Conservation (phyloP, 23 tunicate genomes). For the Trididemnum clinides region DNA sequence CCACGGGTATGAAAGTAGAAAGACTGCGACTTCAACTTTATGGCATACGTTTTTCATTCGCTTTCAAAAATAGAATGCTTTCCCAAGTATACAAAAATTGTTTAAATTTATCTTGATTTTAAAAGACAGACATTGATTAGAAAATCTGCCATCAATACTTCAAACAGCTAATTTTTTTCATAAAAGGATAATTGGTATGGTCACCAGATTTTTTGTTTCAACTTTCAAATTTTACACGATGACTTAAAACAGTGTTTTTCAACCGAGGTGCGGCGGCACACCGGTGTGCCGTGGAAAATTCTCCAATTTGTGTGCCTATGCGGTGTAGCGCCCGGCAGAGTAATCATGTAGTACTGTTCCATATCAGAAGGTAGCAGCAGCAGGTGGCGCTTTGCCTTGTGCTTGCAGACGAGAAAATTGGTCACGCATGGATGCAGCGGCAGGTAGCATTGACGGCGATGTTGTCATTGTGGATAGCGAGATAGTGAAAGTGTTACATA, state of each 20-base stretch:
- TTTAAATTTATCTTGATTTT: no score
- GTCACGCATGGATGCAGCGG: constrained; percentile 37
- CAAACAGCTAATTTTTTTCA: no score
- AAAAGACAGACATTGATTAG: no score
- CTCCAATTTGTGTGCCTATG: constrained; percentile 25
- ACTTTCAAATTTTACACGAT: background rate
- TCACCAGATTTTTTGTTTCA: no score
- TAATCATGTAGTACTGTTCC: constrained; percentile 18
- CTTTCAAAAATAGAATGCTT: no score
- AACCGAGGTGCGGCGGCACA: constrained; percentile 28
- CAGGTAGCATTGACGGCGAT: constrained; percentile 27
- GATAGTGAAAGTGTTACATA: constrained; percentile 34
- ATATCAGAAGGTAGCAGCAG: constrained; percentile 23
- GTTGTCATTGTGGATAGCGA: constrained; percentile 31
- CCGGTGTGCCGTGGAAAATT: constrained; percentile 19
- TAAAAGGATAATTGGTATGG: no score
- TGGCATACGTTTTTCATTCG: no score
- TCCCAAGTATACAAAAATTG: no score
- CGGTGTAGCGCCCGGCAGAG: constrained; percentile 37
- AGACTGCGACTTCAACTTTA: no score
- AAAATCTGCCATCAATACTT: no score
- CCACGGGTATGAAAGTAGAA: no score
- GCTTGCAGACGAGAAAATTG: constrained; percentile 30
- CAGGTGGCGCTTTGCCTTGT: constrained; percentile 34
- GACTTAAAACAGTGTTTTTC: constrained; percentile 1